Base-by-base conservation (phyloP, 2,888 invertebrate genomes). In the Caenorhabditis sp. region DNA sequence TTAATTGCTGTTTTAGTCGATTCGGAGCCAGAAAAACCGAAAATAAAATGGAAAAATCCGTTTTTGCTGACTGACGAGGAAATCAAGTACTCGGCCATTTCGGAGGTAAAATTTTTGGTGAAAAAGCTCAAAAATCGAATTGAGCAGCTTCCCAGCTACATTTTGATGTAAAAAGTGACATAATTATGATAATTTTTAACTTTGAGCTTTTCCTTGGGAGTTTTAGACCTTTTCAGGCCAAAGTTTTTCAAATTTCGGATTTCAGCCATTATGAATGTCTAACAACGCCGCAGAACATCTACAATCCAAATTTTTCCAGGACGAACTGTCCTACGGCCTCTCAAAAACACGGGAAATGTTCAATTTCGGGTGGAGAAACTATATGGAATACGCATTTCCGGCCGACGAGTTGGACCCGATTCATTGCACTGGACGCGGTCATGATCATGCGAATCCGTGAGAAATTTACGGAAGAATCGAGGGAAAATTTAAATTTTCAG, bases 351-450 rank as follows among this genome's bases (percentile, higher is more conserved):
- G 84, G 22, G 89, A 89, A 74, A 90, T 90, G 90, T 90, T 90
- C 74, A 83, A 89, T 64, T 89, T 88, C 51, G 90, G 89, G 2
- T 88, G 84, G 89, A 93, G 94, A 88, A 94, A 93, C 88, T 94
- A 94, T 91, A 94, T 94, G 93, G 93, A 93, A 85, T 92, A 94
- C 91, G 94, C 94, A 0, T 94, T 93, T 91, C 94, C 94, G 0
- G 90, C 93, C 84, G 94, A 94, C 91, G 94, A 94, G 89, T 91
- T 94, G 18, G 94, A 94, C 91, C 94, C 94, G 1, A 94, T 94
- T 77, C 92, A 94, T 85, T 94, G 94, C 89, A 92, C 90, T 50
- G 94, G 94, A 37, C 92, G 94, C 86, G 94, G 94, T 50, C 94
- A 94, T 44, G 94, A 94, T 91, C 92, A 93, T 90, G 93, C 93